Percentiles rank a stretch among this genome's conserved stretches.
Conservation (phyloP, 2,888 invertebrate genomes). For the Luperina testacea region DNA sequence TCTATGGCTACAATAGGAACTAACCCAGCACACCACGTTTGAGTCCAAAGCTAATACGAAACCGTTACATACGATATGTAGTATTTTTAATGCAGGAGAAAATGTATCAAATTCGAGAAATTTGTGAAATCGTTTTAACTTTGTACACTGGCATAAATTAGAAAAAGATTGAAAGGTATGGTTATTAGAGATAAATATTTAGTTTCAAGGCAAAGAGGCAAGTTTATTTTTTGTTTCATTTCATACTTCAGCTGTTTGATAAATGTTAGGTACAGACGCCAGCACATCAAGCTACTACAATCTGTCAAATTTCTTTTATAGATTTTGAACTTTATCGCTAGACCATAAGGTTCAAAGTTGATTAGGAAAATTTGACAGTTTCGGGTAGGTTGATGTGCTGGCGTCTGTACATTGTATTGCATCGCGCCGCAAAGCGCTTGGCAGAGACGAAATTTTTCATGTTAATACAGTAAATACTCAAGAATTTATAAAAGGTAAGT, state of each 20-base stretch:
- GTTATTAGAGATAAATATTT: not conserved
- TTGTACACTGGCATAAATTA: slow-evolving; percentile 13
- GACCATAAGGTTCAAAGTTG: too few species aligned
- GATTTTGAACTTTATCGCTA: too few species aligned
- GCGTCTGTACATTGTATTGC: not conserved
- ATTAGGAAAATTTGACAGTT: too few species aligned
- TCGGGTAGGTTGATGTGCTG: too few species aligned
- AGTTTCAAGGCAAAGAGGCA: not conserved
- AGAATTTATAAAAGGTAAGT: not conserved
- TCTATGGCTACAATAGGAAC: slow-evolving; percentile 2
- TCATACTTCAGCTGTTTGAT: not conserved
- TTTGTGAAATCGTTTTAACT: not conserved
- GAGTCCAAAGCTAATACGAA: slow-evolving; percentile 22
- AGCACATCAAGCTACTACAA: too few species aligned
- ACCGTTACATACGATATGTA: slow-evolving; percentile 37
- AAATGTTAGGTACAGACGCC: not conserved
- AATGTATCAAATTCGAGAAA: slow-evolving; percentile 2
- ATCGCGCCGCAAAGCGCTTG: not conserved
- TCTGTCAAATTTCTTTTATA: too few species aligned
- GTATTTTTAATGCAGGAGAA: slow-evolving; percentile 16
- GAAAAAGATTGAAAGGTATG: not conserved
- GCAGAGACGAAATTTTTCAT: not conserved
- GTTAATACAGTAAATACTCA: not conserved
- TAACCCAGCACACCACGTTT: slow-evolving; percentile 31
- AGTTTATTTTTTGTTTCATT: not conserved